Evolutionary conservation across 2,797 vertebrate species (phyloP), one percentile per base, ranked within the genome.

Genomic region (Sylvilagus floridanus): DNA sequence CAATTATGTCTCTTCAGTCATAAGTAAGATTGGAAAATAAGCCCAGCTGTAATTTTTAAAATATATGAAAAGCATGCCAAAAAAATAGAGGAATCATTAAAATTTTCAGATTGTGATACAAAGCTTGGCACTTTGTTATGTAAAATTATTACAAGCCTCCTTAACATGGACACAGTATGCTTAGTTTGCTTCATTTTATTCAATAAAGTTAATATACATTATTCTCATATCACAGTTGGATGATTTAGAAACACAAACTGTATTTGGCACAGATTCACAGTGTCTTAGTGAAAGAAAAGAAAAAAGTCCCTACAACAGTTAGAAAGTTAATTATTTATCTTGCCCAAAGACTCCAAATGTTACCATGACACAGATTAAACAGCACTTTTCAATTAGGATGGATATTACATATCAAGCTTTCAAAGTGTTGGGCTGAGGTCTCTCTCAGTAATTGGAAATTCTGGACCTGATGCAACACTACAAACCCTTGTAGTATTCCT

Each of bases 301-400:
- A 4, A 47, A 85, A 91, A 22, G 42, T 71, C 50, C 42, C 83
- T 28, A 17, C 32, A 54, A 83, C 17, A 69, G 72, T 93, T 89
- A 62, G 62, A 86, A 94, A 96, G 78, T 77, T 93, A 90, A 93
- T 96, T 95, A 95, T 95, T 95, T 96, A 92, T 95, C 54, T 83
- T 95, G 69, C 81, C 71, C 79, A 84, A 94, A 96, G 88, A 79
- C 60, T 82, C 77, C 1, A 9, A 89, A 91, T 62, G 65, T 93
- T 96, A 54, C 77, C 79, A 62, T 71, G 69, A 57, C 65, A 94
- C n/a, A 92, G 90, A 90, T 94, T 93, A 89, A 96, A 93, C 21
- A 90, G 66, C 11, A 77, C 42, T 94, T 97, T 96, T 95, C 85
- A 93, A 92, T 94, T 95, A 88, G 90, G n/a, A 19, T 32, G 2